Conservation (phyloP, 1,140 invertebrate genomes). For the Ladona fulva region DNA sequence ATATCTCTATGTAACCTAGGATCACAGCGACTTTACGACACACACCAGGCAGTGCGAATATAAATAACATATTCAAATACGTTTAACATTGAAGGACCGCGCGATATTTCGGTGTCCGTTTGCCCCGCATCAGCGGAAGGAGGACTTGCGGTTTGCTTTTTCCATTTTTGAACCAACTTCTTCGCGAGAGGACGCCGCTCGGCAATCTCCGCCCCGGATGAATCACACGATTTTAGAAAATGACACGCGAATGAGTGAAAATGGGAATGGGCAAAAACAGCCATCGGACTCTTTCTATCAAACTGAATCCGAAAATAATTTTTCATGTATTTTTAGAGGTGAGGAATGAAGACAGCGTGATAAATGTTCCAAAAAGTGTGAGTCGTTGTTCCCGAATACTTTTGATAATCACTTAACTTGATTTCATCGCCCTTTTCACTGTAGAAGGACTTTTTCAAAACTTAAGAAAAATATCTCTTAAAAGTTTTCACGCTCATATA, state of each 20-base stretch:
- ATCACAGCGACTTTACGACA: conserved; percentile 1
- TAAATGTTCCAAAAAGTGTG: too few species aligned
- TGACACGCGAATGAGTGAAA: not conserved
- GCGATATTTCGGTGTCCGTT: not conserved
- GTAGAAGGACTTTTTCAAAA: too few species aligned
- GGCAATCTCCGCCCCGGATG: not conserved
- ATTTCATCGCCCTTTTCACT: too few species aligned
- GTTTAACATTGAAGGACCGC: not conserved
- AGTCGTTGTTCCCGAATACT: too few species aligned
- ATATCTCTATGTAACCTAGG: conserved; percentile 10
- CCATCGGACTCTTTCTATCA: not conserved
- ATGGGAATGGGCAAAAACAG: not conserved
- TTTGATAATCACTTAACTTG: too few species aligned
- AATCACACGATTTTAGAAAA: not conserved
- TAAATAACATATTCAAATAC: not conserved
- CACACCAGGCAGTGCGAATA: conserved; percentile 15
- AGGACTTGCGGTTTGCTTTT: not conserved
- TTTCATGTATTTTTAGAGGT: not conserved
- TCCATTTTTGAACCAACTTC: not conserved
- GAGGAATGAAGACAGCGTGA: not conserved
- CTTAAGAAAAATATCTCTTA: too few species aligned
- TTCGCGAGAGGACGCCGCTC: not conserved
- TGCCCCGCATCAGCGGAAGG: not conserved
- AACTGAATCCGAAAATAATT: too few species aligned
- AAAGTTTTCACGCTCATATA: too few species aligned